Evolutionary conservation across 2,888 invertebrate genomes (phyloP), one percentile per base, ranked within the genome.

Genomic region (Piscicola geometra): DNA sequence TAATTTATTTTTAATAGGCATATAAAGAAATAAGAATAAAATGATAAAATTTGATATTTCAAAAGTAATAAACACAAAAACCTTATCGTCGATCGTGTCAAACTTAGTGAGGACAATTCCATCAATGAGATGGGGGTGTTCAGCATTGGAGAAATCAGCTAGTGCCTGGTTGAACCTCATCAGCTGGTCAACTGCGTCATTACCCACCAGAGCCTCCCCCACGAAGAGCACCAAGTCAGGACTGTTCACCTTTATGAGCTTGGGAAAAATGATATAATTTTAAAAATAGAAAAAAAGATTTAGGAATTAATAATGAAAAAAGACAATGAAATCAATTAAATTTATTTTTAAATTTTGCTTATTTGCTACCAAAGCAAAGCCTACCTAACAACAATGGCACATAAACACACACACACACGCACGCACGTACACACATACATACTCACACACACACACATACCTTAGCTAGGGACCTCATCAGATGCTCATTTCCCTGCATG

Each of bases 401-500:
- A n/a, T n/a, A n/a, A n/a, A n/a, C n/a, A n/a, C n/a, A n/a, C n/a
- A n/a, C n/a, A n/a, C n/a, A n/a, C n/a, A n/a, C n/a, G n/a, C n/a
- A n/a, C n/a, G n/a, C n/a, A n/a, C n/a, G n/a, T n/a, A n/a, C n/a
- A n/a, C n/a, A n/a, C n/a, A n/a, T n/a, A n/a, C n/a, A n/a, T n/a
- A n/a, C n/a, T n/a, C n/a, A n/a, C n/a, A n/a, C n/a, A n/a, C 15
- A 35, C 12, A 35, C 0, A 33, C 68, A 36, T 47, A 78, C 89
- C 86, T 99, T 99, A 3, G 98, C 92, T 72, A 99, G 88, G 0
- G 99, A 95, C 79, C 96, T 89, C 99, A 99, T 99, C 60, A 99
- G 88, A 0, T 99, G 99, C 84, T 98, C 98, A 86, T 99, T 99
- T 87, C 99, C 98, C 87, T 99, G 99, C 99, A 99, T 99, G 77